Evolutionary conservation across 2,888 invertebrate species (phyloP), one percentile per base, ranked within the genome.

Genomic region (Stenodema calcarata): DNA sequence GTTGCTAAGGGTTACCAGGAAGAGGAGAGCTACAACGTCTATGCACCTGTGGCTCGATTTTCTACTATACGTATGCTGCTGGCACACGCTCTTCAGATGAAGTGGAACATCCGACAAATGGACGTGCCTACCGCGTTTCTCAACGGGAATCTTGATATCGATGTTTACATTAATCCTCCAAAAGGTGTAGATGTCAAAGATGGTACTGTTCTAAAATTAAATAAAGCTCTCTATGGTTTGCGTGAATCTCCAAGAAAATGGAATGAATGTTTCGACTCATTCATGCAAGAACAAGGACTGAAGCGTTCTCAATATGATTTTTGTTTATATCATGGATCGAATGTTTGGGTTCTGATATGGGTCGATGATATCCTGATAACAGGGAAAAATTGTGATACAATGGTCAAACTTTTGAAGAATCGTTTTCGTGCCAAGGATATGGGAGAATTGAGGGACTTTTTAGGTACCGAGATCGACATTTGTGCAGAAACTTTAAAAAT

Each of bases 141-240:
- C n/a, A n/a, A n/a, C n/a, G n/a, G n/a, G n/a, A n/a, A n/a, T n/a
- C n/a, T n/a, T n/a, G n/a, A n/a, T n/a, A n/a, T n/a, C 87, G n/a
- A n/a, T 80, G 70, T 88, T 47, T 87, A 87, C 27, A 87, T 87
- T 82, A 86, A 23, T 0, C 82, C 28, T 18, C 89, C 89, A 62
- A 86, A 88, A 75, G 88, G 89, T 30, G 27, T 88, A 41, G 23
- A 78, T 12, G 50, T 50, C 50, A 50, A 41, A 69, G 86, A 73
- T 14, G 50, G 50, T 50, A 73, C 87, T 54, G 27, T 70, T 30
- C 6, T 70, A 27, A 89, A 88, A 86, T 62, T 89, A n/a, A n/a
- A n/a, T n/a, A n/a, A n/a, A n/a, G n/a, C n/a, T n/a, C n/a, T n/a
- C n/a, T n/a, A 23, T n/a, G n/a, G n/a, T n/a, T n/a, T n/a, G n/a